phyloP scores from a whole-genome alignment of 2,797 vertebrate species.

The Melanotaenia maccullochi region DNA sequence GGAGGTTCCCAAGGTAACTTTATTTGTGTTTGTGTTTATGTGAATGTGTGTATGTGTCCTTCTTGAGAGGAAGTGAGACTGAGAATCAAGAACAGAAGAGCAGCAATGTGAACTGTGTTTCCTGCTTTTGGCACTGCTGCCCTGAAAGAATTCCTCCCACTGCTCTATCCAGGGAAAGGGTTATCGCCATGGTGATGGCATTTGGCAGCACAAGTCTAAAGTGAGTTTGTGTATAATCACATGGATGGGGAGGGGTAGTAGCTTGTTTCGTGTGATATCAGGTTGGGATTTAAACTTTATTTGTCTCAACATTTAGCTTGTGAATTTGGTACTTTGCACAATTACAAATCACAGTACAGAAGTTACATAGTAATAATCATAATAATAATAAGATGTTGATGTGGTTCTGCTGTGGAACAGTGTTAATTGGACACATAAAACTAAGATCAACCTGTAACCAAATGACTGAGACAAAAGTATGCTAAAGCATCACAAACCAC shows the following conservation, averaged over 20 bases:
- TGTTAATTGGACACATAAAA: background rate
- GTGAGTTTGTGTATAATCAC: constrained; percentile 48
- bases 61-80: constrained; percentile 70
- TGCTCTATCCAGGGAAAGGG: constrained; percentile 80
- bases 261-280: constrained; percentile 34
- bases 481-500: background rate
- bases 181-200: constrained; percentile 81
- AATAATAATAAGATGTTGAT: no score
- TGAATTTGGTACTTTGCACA: background rate
- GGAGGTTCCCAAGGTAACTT: constrained; percentile 46
- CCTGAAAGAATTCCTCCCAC: constrained; percentile 67
- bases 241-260: constrained; percentile 14
- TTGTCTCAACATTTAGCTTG: constrained; percentile 4
- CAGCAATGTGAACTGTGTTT: constrained; percentile 65
- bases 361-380: background rate
- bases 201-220: constrained; percentile 72
- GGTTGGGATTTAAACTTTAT: constrained; percentile 48
- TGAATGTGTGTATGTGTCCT: constrained; percentile 22
- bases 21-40: constrained; percentile 19
- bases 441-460: background rate
- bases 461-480: background rate
- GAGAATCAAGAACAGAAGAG: constrained; percentile 61
- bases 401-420: background rate
- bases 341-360: background rate
- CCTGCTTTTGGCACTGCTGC: constrained; percentile 71